Conservation (phyloP, 2,888 invertebrate species). For the Priocnemis perturbator region DNA sequence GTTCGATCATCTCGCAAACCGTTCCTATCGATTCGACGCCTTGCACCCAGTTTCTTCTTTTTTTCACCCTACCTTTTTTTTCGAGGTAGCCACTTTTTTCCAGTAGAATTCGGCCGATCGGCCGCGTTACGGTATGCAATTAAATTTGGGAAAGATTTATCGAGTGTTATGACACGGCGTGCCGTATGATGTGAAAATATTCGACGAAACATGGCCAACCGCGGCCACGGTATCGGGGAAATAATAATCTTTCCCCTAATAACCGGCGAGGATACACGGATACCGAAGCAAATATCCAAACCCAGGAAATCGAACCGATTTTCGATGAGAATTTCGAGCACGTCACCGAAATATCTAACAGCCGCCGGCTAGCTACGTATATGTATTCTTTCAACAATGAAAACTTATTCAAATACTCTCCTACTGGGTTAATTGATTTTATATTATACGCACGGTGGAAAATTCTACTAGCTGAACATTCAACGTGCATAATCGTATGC, state of each 20-base stretch:
- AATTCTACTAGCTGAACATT: too few species aligned
- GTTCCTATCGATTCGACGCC: too few species aligned
- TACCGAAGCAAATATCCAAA: constrained; percentile 19
- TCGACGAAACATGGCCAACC: not conserved
- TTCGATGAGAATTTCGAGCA: constrained; percentile 44
- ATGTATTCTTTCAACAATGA: constrained; percentile 16
- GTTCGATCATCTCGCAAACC: too few species aligned
- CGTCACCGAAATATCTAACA: constrained; percentile 52
- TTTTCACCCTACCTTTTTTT: too few species aligned
- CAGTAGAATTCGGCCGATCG: not conserved
- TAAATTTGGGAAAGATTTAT: not conserved
- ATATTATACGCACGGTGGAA: too few species aligned
- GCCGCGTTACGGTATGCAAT: constrained; percentile 4
- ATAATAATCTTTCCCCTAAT: constrained; percentile 8
- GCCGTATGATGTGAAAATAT: constrained; percentile 2
- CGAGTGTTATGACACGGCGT: constrained; percentile 1
- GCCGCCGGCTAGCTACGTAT: constrained; percentile 45
- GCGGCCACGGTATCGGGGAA: not conserved
- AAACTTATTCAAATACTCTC: too few species aligned
- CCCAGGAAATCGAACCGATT: constrained; percentile 43
- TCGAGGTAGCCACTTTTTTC: not conserved
- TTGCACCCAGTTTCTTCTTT: too few species aligned
- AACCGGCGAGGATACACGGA: not conserved
- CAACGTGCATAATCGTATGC: too few species aligned
- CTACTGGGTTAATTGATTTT: too few species aligned